phyloP scores from a whole-genome alignment of 64 coral and sea anemone species.

The Montipora cactus region DNA sequence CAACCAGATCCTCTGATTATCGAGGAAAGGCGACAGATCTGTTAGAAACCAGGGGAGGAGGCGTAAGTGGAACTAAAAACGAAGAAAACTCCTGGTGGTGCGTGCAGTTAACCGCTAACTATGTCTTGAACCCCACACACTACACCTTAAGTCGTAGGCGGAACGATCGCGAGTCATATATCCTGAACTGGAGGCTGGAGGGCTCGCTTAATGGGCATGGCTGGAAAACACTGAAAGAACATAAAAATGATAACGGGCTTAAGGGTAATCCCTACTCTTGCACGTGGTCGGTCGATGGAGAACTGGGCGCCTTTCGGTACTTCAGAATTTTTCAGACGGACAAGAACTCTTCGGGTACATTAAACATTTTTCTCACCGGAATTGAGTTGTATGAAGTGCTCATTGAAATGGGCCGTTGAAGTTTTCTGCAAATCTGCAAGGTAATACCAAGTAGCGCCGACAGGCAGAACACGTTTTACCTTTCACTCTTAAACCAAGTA shows the following conservation, averaged over 20 bases:
- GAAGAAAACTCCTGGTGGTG: slow-evolving; percentile 84
- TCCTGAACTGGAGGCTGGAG: slow-evolving; percentile 76
- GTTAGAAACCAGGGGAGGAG: slow-evolving; percentile 72
- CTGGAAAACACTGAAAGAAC: slow-evolving; percentile 29
- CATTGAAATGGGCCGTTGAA: slow-evolving; percentile 3
- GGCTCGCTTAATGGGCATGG: slow-evolving; percentile 13
- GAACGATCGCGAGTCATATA: slow-evolving; percentile 70
- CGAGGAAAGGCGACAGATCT: slow-evolving; percentile 70
- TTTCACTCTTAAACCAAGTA: too few relatives aligned
- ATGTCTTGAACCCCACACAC: slow-evolving; percentile 61
- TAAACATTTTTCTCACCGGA: too few relatives aligned
- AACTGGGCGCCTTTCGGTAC: too few relatives aligned
- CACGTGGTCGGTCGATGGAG: background rate
- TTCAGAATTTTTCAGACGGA: too few relatives aligned
- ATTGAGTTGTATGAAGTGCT: background rate
- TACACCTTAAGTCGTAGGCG: slow-evolving; percentile 74
- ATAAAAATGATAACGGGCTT: slow-evolving; percentile 74
- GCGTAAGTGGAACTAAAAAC: slow-evolving; percentile 72
- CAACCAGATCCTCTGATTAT: slow-evolving; percentile 64
- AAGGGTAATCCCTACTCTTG: slow-evolving; percentile 72
- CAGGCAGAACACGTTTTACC: too few relatives aligned
- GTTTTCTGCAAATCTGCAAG: too few relatives aligned
- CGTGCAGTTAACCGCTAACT: slow-evolving; percentile 68
- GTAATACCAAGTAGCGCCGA: too few relatives aligned
- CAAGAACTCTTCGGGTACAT: slow-evolving; percentile 54